Evolutionary conservation across 2,888 invertebrate genomes (phyloP), one percentile per base, ranked within the genome.

Genomic region (Hemithea aestivaria): DNA sequence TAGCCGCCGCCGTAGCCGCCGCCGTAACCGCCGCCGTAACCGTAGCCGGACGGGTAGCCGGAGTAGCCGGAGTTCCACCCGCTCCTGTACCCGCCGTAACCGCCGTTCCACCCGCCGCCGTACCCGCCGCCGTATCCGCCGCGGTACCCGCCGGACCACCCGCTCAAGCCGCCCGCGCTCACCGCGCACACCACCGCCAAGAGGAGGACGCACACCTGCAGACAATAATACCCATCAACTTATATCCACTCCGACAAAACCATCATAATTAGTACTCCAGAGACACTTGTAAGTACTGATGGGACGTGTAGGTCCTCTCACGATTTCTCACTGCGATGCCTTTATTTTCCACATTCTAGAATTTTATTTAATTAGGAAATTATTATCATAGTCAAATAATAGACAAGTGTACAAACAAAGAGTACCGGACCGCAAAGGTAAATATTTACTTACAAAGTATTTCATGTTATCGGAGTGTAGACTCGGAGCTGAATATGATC

Each of bases 371-470:
- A n/a, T n/a, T n/a, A n/a, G n/a, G n/a, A n/a, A n/a, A n/a, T n/a
- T n/a, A n/a, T n/a, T n/a, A n/a, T n/a, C n/a, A n/a, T n/a, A n/a
- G n/a, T n/a, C n/a, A n/a, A n/a, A n/a, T n/a, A n/a, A n/a, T n/a
- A n/a, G n/a, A n/a, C n/a, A n/a, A n/a, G n/a, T n/a, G n/a, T n/a
- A n/a, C n/a, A n/a, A n/a, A n/a, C n/a, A n/a, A n/a, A n/a, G n/a
- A n/a, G n/a, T n/a, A n/a, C n/a, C n/a, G n/a, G n/a, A n/a, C n/a
- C n/a, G n/a, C n/a, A n/a, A n/a, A n/a, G n/a, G n/a, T n/a, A n/a
- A n/a, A n/a, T 16, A 16, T 4, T 16, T 2, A 75, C 78, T 79
- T 57, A 79, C 78, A 37, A 72, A 51, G 35, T 63, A 56, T 64
- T 73, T 76, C 78, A 79, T 78, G 51, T 58, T 48, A 35, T 26